A percentile compares a stretch with the other conserved stretches of the same genome.
These are phyloP conservation scores for Paramormyrops kingsleyae DNA, from an alignment of 2,113 vertebrate species.

Conservation along the genomic window DNA sequence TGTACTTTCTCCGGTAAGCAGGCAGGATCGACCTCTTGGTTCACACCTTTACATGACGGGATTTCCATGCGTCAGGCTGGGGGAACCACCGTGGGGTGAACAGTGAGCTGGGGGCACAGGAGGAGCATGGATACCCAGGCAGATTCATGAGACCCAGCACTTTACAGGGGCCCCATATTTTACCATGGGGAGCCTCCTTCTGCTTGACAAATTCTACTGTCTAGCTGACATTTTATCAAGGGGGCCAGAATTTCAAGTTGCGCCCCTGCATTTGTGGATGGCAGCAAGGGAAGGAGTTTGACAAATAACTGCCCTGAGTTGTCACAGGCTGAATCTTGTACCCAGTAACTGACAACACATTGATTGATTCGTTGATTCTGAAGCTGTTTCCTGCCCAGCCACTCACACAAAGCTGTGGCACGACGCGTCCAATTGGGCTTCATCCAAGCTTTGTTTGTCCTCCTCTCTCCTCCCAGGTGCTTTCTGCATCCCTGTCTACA, in stretches of 20 bases:
- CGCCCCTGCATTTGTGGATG: neutral
- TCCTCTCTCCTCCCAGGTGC: constrained; percentile 51
- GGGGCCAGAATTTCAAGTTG: neutral
- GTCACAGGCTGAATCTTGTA: neutral
- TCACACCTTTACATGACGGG: neutral
- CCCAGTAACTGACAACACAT: neutral
- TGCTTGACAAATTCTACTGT: neutral
- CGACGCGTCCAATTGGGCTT: neutral
- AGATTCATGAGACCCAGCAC: neutral
- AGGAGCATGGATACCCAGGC: neutral
- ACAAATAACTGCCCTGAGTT: neutral
- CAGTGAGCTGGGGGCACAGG: neutral
- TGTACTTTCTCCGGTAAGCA: neutral
- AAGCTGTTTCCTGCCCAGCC: neutral
- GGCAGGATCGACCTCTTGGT: neutral
- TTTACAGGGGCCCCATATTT: neutral
- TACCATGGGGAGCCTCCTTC: neutral
- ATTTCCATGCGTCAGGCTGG: neutral
- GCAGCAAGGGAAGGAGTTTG: neutral
- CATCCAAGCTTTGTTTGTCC: neutral
- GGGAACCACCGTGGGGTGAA: neutral
- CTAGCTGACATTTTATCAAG: neutral
- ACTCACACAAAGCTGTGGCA: neutral
- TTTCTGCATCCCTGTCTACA: constrained; percentile 79
- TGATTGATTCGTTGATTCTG: neutral